Evolutionary conservation across 2,797 vertebrate species (phyloP).

Genomic region (Syngnathus rostellatus): DNA sequence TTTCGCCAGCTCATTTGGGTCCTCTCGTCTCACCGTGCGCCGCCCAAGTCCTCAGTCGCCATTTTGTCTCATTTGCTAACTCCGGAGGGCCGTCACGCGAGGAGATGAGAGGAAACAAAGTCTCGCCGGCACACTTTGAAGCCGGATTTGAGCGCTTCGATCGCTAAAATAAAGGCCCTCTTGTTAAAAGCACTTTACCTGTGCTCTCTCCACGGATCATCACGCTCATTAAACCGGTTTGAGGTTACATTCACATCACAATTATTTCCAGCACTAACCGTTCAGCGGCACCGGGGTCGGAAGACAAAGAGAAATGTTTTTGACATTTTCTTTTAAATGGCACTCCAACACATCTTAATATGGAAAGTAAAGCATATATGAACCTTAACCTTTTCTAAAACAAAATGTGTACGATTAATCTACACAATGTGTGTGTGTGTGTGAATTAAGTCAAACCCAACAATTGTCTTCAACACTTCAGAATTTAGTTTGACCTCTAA

Average conservation of each 20-base stretch:
- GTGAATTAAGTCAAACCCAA: no score
- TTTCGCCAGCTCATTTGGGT: slow-evolving; percentile 55
- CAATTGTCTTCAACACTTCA: neutral
- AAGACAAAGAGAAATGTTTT: slow-evolving; percentile 64
- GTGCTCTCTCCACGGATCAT: slow-evolving; percentile 63
- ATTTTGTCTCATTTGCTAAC: slow-evolving; percentile 63
- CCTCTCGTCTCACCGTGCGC: slow-evolving; percentile 46
- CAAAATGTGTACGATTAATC: neutral
- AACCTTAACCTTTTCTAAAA: slow-evolving; percentile 27
- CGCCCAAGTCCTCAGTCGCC: slow-evolving; percentile 59
- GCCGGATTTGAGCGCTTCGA: slow-evolving; percentile 50
- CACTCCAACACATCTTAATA: slow-evolving; percentile 47
- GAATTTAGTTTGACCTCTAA: neutral
- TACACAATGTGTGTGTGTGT: no score
- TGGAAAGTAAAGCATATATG: slow-evolving; percentile 55
- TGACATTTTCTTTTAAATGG: slow-evolving; percentile 57
- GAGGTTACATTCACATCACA: slow-evolving; percentile 66
- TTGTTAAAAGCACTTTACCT: slow-evolving; percentile 71
- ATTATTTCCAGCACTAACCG: slow-evolving; percentile 59
- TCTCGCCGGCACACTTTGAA: slow-evolving; percentile 67
- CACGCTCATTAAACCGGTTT: slow-evolving; percentile 67
- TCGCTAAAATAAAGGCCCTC: slow-evolving; percentile 66
- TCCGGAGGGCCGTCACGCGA: slow-evolving; percentile 63
- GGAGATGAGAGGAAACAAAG: slow-evolving; percentile 70
- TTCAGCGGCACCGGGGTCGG: slow-evolving; percentile 60